Conservation (phyloP, 2,888 invertebrate species). For the Cataglyphis rosenhaueri region DNA sequence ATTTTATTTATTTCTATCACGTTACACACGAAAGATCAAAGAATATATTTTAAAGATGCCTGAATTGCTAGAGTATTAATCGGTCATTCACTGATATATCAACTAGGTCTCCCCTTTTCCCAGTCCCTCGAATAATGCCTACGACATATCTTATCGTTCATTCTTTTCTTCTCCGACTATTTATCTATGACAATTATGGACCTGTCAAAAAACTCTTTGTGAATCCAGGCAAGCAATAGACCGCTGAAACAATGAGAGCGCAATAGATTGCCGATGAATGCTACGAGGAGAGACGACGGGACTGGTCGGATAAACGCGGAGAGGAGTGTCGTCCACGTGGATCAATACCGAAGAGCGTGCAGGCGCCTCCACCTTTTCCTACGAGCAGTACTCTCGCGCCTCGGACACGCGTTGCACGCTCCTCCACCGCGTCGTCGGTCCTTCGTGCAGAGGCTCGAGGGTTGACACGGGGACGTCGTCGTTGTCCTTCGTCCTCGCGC, state of each 20-base stretch:
- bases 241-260: not conserved
- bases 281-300: conserved; percentile 46
- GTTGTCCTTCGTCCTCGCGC: conserved; percentile 25
- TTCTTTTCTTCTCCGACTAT: not conserved
- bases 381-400: conserved; percentile 81
- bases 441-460: conserved; percentile 38
- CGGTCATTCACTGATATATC: conserved; percentile 5
- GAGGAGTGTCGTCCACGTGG: conserved; percentile 72
- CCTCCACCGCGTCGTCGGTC: conserved; percentile 53
- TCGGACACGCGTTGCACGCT: conserved; percentile 79
- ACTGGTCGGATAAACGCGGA: conserved; percentile 52
- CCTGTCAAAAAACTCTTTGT: not conserved
- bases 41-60: not conserved
- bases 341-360: conserved; percentile 80
- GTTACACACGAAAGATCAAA: not conserved
- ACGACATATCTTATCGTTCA: not conserved
- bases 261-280: conserved; percentile 36
- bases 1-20: not conserved
- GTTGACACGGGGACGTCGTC: conserved; percentile 33
- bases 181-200: not conserved
- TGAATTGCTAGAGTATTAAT: not conserved
- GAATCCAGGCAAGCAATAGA: not conserved
- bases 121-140: not conserved
- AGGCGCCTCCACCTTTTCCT: conserved; percentile 72
- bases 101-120: not conserved